Conservation (phyloP, 2,888 invertebrate species). For the Drosophila macrospina region DNA sequence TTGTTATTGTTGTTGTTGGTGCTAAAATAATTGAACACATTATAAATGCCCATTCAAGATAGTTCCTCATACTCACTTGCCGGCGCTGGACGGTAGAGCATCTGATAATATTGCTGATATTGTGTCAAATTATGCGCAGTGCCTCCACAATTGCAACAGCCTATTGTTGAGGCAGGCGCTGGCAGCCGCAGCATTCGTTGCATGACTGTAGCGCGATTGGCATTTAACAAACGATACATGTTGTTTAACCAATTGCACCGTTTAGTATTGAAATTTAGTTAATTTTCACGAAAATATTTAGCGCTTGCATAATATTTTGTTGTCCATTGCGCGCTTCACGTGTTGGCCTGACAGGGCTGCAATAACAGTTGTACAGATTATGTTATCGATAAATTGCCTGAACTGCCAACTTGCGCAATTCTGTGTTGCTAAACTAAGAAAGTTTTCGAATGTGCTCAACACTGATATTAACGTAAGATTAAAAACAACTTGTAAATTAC, state of each 20-base stretch:
- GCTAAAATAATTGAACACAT: constrained; percentile 1
- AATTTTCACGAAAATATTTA: constrained; percentile 53
- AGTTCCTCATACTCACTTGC: constrained; percentile 46
- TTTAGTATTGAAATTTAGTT: constrained; percentile 25
- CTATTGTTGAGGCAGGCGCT: constrained; percentile 45
- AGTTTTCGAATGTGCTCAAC: constrained; percentile 21
- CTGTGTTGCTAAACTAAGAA: not conserved
- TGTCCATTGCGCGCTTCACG: constrained; percentile 61
- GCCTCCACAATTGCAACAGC: constrained; percentile 49
- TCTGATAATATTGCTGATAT: constrained; percentile 72
- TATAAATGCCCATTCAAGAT: not conserved
- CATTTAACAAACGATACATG: constrained; percentile 82
- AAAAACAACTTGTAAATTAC: not conserved
- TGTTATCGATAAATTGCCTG: constrained; percentile 4
- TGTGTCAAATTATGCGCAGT: constrained; percentile 55
- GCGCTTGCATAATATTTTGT: constrained; percentile 81
- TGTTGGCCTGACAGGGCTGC: constrained; percentile 34
- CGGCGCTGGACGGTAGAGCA: constrained; percentile 70
- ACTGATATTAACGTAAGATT: constrained; percentile 42
- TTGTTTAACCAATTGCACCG: constrained; percentile 35
- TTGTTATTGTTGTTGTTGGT: constrained; percentile 21
- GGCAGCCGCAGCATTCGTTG: constrained; percentile 71
- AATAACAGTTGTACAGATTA: not conserved
- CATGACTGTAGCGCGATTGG: constrained; percentile 68
- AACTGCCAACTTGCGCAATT: constrained; percentile 10